These are phyloP conservation scores for Cryptophagus acutangulus DNA, from an alignment of 2,888 invertebrate species.

Conservation along the genomic window DNA sequence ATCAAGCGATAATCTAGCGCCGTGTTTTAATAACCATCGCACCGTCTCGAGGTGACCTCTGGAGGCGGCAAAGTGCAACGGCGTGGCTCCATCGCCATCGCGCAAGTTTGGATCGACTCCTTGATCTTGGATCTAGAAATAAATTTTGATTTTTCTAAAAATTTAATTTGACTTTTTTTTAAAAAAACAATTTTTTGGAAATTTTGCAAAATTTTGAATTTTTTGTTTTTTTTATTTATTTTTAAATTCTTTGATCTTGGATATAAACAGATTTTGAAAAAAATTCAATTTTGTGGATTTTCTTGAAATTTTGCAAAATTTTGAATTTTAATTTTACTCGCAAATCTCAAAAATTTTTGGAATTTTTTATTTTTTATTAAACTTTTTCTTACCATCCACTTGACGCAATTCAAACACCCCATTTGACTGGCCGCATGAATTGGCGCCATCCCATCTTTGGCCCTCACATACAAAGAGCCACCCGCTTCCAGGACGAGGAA, in stretches of 20 bases:
- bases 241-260: too few species aligned
- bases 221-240: too few species aligned
- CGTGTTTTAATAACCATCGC: constrained; percentile 79
- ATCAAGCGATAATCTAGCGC: constrained; percentile 75
- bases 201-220: too few species aligned
- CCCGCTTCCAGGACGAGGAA: constrained; percentile 80
- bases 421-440: constrained; percentile 88
- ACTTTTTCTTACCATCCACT: constrained; percentile 92
- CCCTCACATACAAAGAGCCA: constrained; percentile 75
- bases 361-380: too few species aligned
- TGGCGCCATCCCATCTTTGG: constrained; percentile 87
- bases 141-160: constrained; percentile 1
- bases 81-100: constrained; percentile 85
- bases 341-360: too few species aligned
- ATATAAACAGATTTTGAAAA: too few species aligned
- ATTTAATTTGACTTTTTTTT: constrained; percentile 4
- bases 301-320: too few species aligned
- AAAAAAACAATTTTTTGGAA: too few species aligned
- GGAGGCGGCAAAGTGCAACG: constrained; percentile 84
- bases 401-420: constrained; percentile 79
- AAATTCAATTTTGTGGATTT: too few species aligned
- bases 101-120: constrained; percentile 78
- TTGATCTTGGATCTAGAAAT: constrained; percentile 70
- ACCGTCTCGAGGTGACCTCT: constrained; percentile 75
- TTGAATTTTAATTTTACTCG: too few species aligned